phyloP scores from a whole-genome alignment of 2,113 vertebrate genomes.

The Eolophus roseicapilla region DNA sequence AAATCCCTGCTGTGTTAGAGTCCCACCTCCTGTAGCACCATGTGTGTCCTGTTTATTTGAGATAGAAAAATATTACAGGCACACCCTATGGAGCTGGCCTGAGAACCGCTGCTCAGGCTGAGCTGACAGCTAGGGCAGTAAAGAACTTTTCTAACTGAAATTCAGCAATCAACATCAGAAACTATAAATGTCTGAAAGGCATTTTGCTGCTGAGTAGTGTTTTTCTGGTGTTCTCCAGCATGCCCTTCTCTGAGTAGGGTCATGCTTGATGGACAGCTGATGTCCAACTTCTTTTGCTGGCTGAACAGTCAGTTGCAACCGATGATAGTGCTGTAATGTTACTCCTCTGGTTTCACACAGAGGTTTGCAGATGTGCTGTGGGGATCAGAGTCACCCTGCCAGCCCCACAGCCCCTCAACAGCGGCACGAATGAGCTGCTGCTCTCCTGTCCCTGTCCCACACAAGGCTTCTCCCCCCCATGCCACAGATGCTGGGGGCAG shows the following conservation, averaged over 20 bases:
- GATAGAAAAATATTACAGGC: background rate
- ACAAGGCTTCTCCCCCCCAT: rapidly evolving
- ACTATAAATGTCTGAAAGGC: background rate
- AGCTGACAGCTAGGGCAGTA: background rate
- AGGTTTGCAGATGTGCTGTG: background rate
- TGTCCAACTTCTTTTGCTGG: background rate
- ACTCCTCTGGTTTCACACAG: background rate
- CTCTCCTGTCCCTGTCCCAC: background rate
- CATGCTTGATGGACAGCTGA: background rate
- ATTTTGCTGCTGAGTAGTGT: background rate
- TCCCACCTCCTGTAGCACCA: background rate
- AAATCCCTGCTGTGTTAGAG: background rate
- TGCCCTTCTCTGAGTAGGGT: background rate
- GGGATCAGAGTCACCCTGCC: background rate
- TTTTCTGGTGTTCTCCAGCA: background rate
- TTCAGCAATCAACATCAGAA: background rate
- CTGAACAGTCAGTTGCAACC: rapidly evolving
- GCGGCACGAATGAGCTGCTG: rapidly evolving
- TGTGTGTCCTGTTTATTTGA: background rate
- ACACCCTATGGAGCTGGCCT: background rate
- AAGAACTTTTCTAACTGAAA: background rate
- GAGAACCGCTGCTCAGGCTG: background rate
- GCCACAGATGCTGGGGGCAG: background rate
- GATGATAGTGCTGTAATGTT: rapidly evolving
- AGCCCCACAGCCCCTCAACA: background rate